These are phyloP conservation scores for Microcebus murinus DNA, from an alignment of 2,113 vertebrate genomes.

Conservation along the genomic window DNA sequence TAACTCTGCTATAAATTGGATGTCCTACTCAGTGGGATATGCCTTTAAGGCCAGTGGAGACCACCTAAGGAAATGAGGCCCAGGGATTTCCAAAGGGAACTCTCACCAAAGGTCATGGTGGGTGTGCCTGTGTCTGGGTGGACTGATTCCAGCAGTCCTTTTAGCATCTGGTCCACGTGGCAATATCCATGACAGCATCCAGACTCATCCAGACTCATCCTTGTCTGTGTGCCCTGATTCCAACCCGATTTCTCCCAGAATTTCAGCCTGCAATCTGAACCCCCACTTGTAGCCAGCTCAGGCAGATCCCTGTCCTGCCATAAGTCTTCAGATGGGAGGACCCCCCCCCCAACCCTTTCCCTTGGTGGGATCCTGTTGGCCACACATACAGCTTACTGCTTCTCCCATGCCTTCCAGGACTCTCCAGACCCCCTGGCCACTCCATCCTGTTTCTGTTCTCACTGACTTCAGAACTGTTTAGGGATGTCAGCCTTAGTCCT, in stretches of 20 bases:
- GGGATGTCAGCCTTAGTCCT: background rate
- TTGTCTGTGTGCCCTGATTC: background rate
- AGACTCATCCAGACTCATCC: too few species aligned
- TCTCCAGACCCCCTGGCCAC: background rate
- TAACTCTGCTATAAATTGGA: background rate
- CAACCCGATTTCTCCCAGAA: background rate
- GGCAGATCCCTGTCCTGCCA: background rate
- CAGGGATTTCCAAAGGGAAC: background rate
- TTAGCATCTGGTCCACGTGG: background rate
- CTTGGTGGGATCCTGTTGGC: background rate
- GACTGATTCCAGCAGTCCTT: background rate
- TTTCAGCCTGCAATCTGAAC: background rate
- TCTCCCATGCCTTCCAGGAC: accelerated
- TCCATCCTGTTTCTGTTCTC: background rate
- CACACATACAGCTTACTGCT: background rate
- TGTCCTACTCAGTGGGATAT: background rate
- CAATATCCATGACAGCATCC: accelerated
- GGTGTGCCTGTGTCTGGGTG: background rate
- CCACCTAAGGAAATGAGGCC: background rate
- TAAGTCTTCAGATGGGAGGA: background rate
- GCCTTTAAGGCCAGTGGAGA: background rate
- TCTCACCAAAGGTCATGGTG: background rate
- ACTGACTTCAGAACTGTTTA: background rate
- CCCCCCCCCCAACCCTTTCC: too few species aligned
- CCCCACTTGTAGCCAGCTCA: background rate